Evolutionary conservation across 2,113 vertebrate genomes (phyloP), one percentile per base, ranked within the genome.

Genomic region (Menura novaehollandiae): DNA sequence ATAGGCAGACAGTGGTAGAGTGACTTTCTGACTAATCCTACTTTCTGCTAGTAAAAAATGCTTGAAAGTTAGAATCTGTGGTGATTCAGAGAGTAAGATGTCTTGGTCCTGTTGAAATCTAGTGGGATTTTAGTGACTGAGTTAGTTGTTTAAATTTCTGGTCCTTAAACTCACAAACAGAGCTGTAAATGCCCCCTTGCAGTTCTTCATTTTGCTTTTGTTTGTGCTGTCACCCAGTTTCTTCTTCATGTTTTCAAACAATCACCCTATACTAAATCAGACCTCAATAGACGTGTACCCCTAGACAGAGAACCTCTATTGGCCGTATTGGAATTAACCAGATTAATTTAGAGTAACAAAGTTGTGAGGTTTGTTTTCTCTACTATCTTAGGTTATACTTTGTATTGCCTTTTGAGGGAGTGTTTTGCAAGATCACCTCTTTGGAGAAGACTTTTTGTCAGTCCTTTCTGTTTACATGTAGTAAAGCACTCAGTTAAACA

Each of bases 281-380:
- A 85, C 26, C 35, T 63, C 44, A 63, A 26, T 46, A 41, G 15
- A 16, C 0, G 0, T 26, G 41, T 44, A 26, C 8, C 8, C 5
- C 14, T 37, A 49, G 23, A 44, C 1, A 67, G 53, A 30, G 11
- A 73, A 69, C 30, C 43, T 79, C 30, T 60, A 5, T n/a, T 4
- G 4, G 4, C 5, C 80, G 14, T 52, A 21, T 87, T n/a, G 60
- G 41, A 87, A 44, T 89, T 52, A 43, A 35, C 1, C 39, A n/a
- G 22, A 63, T 71, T 75, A 41, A 33, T 62, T n/a, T 32, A 55
- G 11, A 59, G n/a, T 43, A 91, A 22, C 3, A 23, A 51, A 67
- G 7, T 6, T 7, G 15, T 60, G 23, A 64, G 0, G 12, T 41
- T 85, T 26, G 18, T 79, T 88, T 85, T 60, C 55, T 66, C 28